Evolutionary conservation across 2,888 invertebrate genomes (phyloP), one percentile per base, ranked within the genome.

Genomic region (Dione vanillae): DNA sequence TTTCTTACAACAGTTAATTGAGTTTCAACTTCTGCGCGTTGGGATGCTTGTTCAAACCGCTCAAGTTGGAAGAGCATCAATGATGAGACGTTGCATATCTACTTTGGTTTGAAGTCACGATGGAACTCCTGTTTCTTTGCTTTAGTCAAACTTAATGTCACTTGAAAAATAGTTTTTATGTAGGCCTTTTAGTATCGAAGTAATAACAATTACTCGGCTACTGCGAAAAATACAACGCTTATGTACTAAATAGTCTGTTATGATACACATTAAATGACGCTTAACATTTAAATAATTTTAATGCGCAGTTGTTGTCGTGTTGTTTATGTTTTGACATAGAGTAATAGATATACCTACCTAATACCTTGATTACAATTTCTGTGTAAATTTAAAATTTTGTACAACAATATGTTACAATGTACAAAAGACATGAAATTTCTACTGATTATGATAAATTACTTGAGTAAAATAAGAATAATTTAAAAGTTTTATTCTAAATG

Each of bases 1-100:
- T 37, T 40, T n/a, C 14, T 43, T n/a, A 47, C 35, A 67, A 52
- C 47, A 69, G 49, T 35, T 69, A 71, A 67, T 71, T 61, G 65
- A 59, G 49, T 67, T 73, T 71, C 47, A 27, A 37, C 65, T 65
- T 69, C 40, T 49, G 12, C 66, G 47, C 37, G 64, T 67, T 49
- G 14, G 16, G 54, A 37, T 16, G 58, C 65, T 58, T 54, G 47
- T 54, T 66, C 19, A 49, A 71, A 52, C 49, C 37, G 37, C 35
- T 52, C 19, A 59, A 11, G 14, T 35, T 49, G 35, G 49, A 43
- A 40, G 62, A 19, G n/a, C 37, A 45, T 69, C 49, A 27, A 3
- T 64, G 49, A 54, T 40, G 14, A 40, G n/a, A 37, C 41, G 37
- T 27, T 9, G 59, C 56, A 35, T n/a, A 54, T 54, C 12, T 27